Evolutionary conservation across 2,113 vertebrate species (phyloP), one percentile per base, ranked within the genome.

Genomic region (Spea bombifrons): DNA sequence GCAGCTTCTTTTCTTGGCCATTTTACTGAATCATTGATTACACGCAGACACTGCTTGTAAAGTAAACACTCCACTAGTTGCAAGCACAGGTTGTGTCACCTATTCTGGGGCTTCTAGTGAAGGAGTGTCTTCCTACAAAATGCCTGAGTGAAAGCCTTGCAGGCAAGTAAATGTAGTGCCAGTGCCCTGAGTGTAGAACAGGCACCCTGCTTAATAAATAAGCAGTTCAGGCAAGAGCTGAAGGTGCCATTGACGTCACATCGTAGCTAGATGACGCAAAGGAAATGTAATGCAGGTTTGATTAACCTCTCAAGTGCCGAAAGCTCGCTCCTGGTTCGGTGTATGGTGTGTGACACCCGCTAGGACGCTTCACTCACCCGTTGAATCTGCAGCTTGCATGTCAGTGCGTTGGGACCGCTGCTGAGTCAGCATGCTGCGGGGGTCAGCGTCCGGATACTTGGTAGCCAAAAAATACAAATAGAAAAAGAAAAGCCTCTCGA

Each of bases 371-470:
- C 69, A 79, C 77, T 73, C 71, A 80, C 78, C 78, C 17, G 78
- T 74, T 6, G 78, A 80, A 59, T 80, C 78, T 80, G 78, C 78
- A 50, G 71, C 71, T 8, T 65, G 71, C 17, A 68, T 67, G 16
- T 80, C 77, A 59, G 77, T 73, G 71, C 77, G 70, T 45, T 68
- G 78, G 52, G 78, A 44, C 59, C 12, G 15, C 64, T 73, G 78
- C 71, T 80, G 78, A 68, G 71, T 80, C 78, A 80, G 78, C 78
- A 80, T 80, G 64, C 52, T 80, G 78, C 64, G 45, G 50, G 76
- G 64, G 16, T 59, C 63, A 73, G n/a, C n/a, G 50, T 69, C 71
- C 78, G 3, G 71, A 13, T 79, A 73, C 52, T 44, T 47, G 30
- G 64, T 45, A 52, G 71, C 70, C 59, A 66, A 46, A 64, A 9